phyloP scores from a whole-genome alignment of 2,797 vertebrate species.

The Synanceia verrucosa region DNA sequence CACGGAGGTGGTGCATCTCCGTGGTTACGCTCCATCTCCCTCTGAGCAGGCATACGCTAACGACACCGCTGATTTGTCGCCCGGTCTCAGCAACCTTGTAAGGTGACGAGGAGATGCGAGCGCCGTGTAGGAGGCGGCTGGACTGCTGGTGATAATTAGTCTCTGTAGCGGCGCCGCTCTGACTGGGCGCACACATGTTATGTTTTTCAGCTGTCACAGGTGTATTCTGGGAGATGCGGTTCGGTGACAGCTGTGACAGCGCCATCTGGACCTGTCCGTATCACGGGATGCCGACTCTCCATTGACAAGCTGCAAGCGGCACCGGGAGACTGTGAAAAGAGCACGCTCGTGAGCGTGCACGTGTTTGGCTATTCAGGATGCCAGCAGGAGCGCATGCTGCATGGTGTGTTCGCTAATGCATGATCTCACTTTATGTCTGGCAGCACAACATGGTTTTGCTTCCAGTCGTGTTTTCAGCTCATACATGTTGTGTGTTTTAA shows the following conservation, averaged over 20 bases:
- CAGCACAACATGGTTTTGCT: conserved; percentile 21
- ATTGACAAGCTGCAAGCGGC: conserved; percentile 70
- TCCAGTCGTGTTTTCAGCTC: conserved; percentile 13
- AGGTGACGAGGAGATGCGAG: conserved; percentile 56
- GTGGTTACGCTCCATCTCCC: conserved; percentile 19
- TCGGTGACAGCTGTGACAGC: conserved; percentile 82
- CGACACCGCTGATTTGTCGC: conserved; percentile 61
- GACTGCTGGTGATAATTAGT: conserved; percentile 83
- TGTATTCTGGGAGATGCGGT: conserved; percentile 83
- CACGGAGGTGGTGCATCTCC: conserved; percentile 20
- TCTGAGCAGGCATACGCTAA: conserved; percentile 39
- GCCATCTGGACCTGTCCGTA: conserved; percentile 83
- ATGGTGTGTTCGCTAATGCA: conserved; percentile 50
- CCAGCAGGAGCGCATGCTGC: conserved; percentile 55
- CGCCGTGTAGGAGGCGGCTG: conserved; percentile 47
- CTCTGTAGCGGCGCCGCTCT: conserved; percentile 72
- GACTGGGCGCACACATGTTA: conserved; percentile 83
- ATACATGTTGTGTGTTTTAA: neutral
- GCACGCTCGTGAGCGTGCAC: neutral
- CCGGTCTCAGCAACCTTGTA: conserved; percentile 56
- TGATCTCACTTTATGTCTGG: conserved; percentile 36
- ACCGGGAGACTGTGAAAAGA: conserved; percentile 39
- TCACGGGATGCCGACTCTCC: conserved; percentile 62
- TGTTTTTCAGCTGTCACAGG: conserved; percentile 86
- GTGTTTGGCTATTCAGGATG: conserved; percentile 34